Evolutionary conservation across 2,113 vertebrate species (phyloP).

Genomic region (Lates calcarifer): DNA sequence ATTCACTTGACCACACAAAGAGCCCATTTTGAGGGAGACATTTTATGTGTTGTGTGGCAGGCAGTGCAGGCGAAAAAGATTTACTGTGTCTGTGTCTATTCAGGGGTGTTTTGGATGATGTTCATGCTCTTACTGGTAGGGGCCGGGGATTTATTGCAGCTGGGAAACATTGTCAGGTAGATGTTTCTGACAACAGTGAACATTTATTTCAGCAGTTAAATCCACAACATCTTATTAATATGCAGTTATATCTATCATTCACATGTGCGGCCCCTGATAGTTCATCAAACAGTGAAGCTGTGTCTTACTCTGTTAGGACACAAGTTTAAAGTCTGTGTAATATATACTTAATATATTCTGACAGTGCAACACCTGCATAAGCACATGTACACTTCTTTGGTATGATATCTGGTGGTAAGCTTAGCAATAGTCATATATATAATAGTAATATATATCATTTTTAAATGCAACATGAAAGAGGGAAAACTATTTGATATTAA

Average conservation of each 20-base stretch:
- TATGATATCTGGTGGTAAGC: not conserved
- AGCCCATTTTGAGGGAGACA: conserved; percentile 79
- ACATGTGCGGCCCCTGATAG: not conserved
- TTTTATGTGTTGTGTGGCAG: conserved; percentile 80
- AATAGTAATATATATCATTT: not conserved
- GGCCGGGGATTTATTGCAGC: conserved; percentile 50
- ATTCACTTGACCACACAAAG: conserved; percentile 84
- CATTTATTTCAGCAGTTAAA: conserved; percentile 10
- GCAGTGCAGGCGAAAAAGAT: conserved; percentile 72
- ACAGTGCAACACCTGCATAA: not conserved
- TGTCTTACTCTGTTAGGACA: not conserved
- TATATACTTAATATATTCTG: not conserved
- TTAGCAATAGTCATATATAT: not conserved
- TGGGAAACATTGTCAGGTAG: conserved; percentile 45
- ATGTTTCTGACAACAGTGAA: conserved; percentile 13
- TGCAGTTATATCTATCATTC: not conserved
- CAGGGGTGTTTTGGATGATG: conserved; percentile 68
- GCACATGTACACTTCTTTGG: not conserved
- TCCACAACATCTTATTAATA: not conserved
- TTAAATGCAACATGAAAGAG: not conserved
- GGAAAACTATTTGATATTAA: not conserved
- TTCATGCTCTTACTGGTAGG: conserved; percentile 64
- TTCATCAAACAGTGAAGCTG: not conserved
- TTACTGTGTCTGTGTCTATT: conserved; percentile 78
- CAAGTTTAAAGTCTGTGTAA: not conserved